Conservation (phyloP, 2,797 vertebrate species). For the Anas capensis region DNA sequence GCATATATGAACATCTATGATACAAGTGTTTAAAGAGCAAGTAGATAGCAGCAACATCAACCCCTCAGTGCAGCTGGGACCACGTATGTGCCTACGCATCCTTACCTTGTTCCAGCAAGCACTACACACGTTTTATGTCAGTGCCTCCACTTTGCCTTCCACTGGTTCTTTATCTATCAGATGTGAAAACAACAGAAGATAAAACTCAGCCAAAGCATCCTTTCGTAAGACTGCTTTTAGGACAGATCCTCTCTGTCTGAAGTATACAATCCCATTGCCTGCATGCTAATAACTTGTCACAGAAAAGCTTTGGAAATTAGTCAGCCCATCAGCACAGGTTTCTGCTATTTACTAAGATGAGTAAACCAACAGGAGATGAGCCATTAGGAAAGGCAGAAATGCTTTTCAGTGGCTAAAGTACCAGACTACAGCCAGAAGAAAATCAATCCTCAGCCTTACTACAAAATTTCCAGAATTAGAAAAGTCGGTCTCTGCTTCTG, state of each 20-base stretch:
- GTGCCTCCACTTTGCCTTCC: not conserved
- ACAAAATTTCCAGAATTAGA: not conserved
- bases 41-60: not conserved
- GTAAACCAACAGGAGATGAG: not conserved
- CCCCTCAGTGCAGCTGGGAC: not conserved
- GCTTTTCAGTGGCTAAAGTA: not conserved
- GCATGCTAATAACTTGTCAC: not conserved
- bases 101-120: not conserved
- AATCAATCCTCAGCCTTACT: not conserved
- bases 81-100: fast-evolving
- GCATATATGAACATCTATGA: not conserved
- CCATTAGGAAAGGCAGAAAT: not conserved
- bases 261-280: not conserved
- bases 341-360: not conserved
- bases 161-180: not conserved
- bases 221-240: not conserved
- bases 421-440: not conserved
- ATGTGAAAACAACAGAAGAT: not conserved
- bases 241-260: not conserved
- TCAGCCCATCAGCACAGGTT: not conserved
- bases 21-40: not conserved
- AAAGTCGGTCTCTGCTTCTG: not conserved
- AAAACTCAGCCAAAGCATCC: not conserved
- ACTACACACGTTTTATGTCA: not conserved
- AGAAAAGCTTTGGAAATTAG: not conserved